Evolutionary conservation across 2,888 invertebrate genomes (phyloP).

Genomic region (Acleris holmiana): DNA sequence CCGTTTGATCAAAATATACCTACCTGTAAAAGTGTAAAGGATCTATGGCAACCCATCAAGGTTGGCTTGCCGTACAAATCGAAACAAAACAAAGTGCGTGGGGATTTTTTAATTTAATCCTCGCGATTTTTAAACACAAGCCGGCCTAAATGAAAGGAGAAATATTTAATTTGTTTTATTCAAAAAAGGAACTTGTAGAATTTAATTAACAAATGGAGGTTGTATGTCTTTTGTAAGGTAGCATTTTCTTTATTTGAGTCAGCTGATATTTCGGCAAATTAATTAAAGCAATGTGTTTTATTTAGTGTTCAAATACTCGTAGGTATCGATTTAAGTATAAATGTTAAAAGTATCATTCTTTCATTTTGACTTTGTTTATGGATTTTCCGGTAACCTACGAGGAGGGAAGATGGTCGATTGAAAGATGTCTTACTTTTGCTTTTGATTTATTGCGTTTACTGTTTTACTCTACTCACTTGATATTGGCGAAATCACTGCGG

Average conservation of each 20-base stretch:
- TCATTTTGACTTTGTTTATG: too few species aligned
- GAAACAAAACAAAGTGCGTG: not conserved
- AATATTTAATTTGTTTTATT: constrained; percentile 6
- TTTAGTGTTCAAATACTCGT: not conserved
- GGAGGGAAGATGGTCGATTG: too few species aligned
- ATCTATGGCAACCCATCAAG: too few species aligned
- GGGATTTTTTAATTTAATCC: not conserved
- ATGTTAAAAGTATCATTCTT: too few species aligned
- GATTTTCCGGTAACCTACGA: too few species aligned
- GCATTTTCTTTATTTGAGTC: not conserved
- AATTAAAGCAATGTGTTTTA: constrained; percentile 1
- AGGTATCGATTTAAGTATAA: too few species aligned
- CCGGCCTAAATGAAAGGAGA: not conserved
- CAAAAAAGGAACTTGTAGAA: constrained; percentile 4
- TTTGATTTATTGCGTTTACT: too few species aligned
- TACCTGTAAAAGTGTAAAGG: too few species aligned
- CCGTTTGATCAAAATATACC: not conserved
- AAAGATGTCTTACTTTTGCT: too few species aligned
- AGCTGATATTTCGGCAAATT: not conserved
- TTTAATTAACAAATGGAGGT: constrained; percentile 8
- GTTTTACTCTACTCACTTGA: too few species aligned
- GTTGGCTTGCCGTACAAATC: not conserved
- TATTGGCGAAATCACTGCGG: too few species aligned
- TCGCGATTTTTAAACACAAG: not conserved
- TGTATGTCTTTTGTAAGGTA: constrained; percentile 2